Conservation (phyloP, 1,140 invertebrate species). For the Antheraea mylitta region DNA sequence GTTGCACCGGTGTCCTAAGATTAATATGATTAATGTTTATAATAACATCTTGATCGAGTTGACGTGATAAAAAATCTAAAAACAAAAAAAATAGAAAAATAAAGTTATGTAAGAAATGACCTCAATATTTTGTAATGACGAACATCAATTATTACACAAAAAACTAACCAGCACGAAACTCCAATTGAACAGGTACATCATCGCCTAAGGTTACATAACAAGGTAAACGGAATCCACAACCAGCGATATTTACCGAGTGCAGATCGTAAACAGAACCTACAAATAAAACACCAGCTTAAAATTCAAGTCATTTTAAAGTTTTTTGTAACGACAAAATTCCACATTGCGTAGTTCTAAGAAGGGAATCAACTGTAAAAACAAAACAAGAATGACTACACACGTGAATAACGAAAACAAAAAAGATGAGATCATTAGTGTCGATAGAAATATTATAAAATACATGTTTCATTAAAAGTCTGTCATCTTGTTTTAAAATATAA, state of each 20-base stretch:
- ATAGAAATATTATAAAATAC: too few species aligned
- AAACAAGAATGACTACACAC: too few species aligned
- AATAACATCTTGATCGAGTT: slow-evolving; percentile 55
- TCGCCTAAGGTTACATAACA: slow-evolving; percentile 57
- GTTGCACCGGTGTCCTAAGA: slow-evolving; percentile 44
- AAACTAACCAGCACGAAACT: slow-evolving; percentile 49
- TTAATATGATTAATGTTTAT: slow-evolving; percentile 53
- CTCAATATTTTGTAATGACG: neutral
- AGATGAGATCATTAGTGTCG: too few species aligned
- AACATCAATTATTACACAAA: neutral
- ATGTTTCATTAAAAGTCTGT: too few species aligned
- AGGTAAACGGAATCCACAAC: slow-evolving; percentile 44
- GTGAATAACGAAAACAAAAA: too few species aligned
- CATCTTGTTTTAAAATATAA: too few species aligned
- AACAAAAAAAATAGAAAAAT: slow-evolving; percentile 22
- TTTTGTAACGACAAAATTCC: neutral
- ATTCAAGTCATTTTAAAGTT: slow-evolving; percentile 3
- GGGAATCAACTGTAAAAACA: too few species aligned
- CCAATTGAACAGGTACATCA: slow-evolving; percentile 42
- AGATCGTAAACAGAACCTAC: slow-evolving; percentile 55
- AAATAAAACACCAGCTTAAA: slow-evolving; percentile 11
- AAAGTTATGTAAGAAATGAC: neutral
- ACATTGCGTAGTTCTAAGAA: too few species aligned
- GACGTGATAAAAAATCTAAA: slow-evolving; percentile 44
- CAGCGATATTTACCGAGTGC: slow-evolving; percentile 45